Evolutionary conservation across 2,797 vertebrate species (phyloP), one percentile per base, ranked within the genome.

Genomic region (Mormyrops boulengeri): DNA sequence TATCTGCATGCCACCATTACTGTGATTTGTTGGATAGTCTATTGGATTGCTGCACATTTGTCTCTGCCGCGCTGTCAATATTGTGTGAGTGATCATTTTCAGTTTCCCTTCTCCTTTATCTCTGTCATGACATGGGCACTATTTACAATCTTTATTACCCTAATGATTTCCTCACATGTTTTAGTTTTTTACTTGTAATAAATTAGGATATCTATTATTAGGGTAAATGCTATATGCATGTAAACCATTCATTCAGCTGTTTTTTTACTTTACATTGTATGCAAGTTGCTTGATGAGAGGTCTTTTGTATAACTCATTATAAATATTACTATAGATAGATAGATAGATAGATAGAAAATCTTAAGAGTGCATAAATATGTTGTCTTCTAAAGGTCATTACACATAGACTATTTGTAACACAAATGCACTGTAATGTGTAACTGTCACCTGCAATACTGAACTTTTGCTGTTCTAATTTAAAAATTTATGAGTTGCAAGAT

Each of bases 401-500:
- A 77, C 34, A 73, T 5, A 77, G 69, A 85, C 30, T 85, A 52
- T 30, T 41, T 22, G 66, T 88, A 52, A 73, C 47, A 88, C 82
- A 52, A n/a, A 88, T 85, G 57, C 11, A 22, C 22, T 50, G 4
- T 84, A 82, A 66, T 60, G 26, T 41, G n/a, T 85, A 88, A 50
- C 34, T 73, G 38, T 47, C 41, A 26, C 44, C 55, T 9, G 53
- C n/a, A 88, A 57, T 90, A 60, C 82, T 84, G 41, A 86, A 73
- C 30, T 19, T 66, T 50, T 49, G 41, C 47, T 88, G 55, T n/a
- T 60, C n/a, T 89, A 87, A 90, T 47, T 73, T 49, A 2, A 38
- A 87, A 69, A 90, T 89, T 57, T 90, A 86, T 62, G 84, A 69
- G 55, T 88, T 90, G 41, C 80, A 85, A 7, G 41, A 89, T 47